Evolutionary conservation across 2,113 vertebrate species (phyloP).

Genomic region (Camelus bactrianus): DNA sequence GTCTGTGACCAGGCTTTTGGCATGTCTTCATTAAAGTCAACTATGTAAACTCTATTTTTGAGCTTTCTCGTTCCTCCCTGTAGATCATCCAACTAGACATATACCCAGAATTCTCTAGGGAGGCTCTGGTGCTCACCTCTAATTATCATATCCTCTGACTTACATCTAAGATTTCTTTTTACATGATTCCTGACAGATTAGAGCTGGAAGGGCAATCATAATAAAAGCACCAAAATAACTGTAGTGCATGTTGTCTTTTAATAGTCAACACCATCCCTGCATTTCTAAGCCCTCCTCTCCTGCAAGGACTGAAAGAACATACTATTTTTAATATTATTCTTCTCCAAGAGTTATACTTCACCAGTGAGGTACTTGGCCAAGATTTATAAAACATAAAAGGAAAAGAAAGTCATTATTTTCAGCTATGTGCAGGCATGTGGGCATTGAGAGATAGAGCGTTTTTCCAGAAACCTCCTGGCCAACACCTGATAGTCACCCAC

Average conservation of each 20-base stretch:
- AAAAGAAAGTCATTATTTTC: not conserved
- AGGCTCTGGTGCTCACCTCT: not conserved
- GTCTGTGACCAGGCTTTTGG: not conserved
- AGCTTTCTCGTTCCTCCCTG: not conserved
- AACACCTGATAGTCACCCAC: not conserved
- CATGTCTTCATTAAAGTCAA: not conserved
- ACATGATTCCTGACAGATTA: not conserved
- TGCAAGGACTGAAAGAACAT: not conserved
- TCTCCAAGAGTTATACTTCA: not conserved
- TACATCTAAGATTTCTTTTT: not conserved
- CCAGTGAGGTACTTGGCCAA: not conserved
- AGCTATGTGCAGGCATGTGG: not conserved
- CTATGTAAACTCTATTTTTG: not conserved
- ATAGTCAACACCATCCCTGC: not conserved
- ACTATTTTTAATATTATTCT: not conserved
- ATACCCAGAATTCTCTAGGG: not conserved
- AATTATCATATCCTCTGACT: not conserved
- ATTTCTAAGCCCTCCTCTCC: not conserved
- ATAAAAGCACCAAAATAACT: not conserved
- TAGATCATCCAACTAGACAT: not conserved
- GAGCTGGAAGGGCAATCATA: not conserved
- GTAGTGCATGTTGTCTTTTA: not conserved
- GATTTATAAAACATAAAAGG: slow-evolving; percentile 3
- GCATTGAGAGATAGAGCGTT: not conserved
- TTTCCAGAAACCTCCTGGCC: not conserved